Base-by-base conservation (phyloP, 2,888 invertebrate genomes). In the Lasioglossum zephyrum region DNA sequence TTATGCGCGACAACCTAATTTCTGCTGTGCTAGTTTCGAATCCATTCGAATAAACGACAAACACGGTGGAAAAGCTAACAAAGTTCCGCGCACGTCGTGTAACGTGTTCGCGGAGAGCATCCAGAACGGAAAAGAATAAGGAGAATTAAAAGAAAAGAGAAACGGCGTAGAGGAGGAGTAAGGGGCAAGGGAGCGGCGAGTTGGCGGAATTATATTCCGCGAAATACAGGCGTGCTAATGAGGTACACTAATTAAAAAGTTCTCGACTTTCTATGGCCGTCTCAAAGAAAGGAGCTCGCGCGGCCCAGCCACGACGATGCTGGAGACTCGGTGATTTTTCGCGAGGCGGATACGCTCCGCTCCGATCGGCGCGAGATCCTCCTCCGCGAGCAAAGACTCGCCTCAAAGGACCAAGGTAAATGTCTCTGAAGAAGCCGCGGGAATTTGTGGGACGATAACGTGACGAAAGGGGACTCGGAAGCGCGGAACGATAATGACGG, bases 171-270 rank as follows among this genome's bases (percentile, higher is more conserved):
- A 5, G 36, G 13, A 41, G 41, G 39, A 57, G 53, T 6, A 22
- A 44, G 11, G 53, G 1, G n/a, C 2, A 11, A 41, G 4, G 8
- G 9, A 8, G 47, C 9, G 11, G 13, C 1, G 60, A n/a, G 22
- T 60, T n/a, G 39, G 69, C 66, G 18, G 74, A 85, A 77, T 84
- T 80, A 85, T 84, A 85, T 77, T 77, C 31, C 74, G 44, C 77
- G 80, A 77, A 80, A 85, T 85, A 80, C 84, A 75, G 85, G 69
- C 44, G 84, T 75, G 66, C 85, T 85, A 85, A 85, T 85, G 85
- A 85, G 85, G 80, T 85, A 85, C 85, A 85, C 85, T 85, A 85
- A 85, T 85, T 84, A 85, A 85, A 85, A 85, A 80, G 80, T 80
- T 80, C 77, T 85, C 80, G 70, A 80, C 77, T 73, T 84, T 85